Percentiles rank a stretch among this genome's conserved stretches.
Conservation (phyloP, 2,888 invertebrate species). For the Pilophorus perplexus region DNA sequence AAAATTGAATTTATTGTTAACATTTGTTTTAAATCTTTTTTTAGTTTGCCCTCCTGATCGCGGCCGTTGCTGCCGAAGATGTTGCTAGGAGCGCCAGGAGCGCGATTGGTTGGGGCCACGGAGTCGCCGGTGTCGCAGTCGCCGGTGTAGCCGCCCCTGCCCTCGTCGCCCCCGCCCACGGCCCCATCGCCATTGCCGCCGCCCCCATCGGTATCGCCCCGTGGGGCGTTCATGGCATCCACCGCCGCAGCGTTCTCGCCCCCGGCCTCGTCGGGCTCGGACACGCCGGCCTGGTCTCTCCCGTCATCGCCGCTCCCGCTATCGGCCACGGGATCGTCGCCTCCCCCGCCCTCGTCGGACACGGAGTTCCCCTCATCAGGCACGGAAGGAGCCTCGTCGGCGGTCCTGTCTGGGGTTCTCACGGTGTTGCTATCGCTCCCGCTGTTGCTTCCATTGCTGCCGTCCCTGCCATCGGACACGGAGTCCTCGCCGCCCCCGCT, state of each 20-base stretch:
- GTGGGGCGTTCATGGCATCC: conserved; percentile 24
- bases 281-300: not conserved
- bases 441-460: not conserved
- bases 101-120: conserved; percentile 16
- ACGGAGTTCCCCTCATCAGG: conserved; percentile 10
- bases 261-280: conserved; percentile 3
- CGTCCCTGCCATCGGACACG: not conserved
- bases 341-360: conserved; percentile 15
- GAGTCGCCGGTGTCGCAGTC: conserved; percentile 11
- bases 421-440: not conserved
- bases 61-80: conserved; percentile 36
- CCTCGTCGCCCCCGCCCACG: conserved; percentile 5
- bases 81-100: conserved; percentile 33
- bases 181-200: conserved; percentile 9
- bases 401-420: conserved; percentile 2
- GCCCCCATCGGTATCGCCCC: not conserved
- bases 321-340: conserved; percentile 9
- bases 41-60: conserved; percentile 30
- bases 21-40: not conserved
- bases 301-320: conserved; percentile 12
- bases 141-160: conserved; percentile 8
- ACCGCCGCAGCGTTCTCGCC: conserved; percentile 26
- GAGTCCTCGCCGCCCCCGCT: not conserved
- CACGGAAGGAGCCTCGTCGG: conserved; percentile 26
- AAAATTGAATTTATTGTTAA: not conserved